A percentile compares a stretch with the other conserved stretches of the same genome.
These are phyloP conservation scores for Lepidonotus clava DNA, from an alignment of 2,888 invertebrate species.

Conservation along the genomic window DNA sequence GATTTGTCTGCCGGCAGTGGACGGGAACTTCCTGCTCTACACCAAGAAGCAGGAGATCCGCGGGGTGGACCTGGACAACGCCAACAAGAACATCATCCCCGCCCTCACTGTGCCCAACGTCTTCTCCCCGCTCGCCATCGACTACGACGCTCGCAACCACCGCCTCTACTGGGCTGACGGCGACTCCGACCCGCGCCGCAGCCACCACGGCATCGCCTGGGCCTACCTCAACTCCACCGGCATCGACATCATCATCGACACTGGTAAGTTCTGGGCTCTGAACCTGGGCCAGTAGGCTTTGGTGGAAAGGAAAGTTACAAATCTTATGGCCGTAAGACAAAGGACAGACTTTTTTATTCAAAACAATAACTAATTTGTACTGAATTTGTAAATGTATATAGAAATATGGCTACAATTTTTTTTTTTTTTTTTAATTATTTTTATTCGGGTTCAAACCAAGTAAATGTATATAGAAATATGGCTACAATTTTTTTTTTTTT, in stretches of 20 bases:
- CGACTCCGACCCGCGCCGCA: slow-evolving; percentile 79
- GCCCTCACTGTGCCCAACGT: slow-evolving; percentile 88
- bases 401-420: too few species aligned
- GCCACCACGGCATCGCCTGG: slow-evolving; percentile 38
- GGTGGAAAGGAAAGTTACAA: too few species aligned
- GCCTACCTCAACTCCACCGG: slow-evolving; percentile 83
- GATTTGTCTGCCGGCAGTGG: slow-evolving; percentile 83
- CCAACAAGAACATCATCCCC: slow-evolving; percentile 89
- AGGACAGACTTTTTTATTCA: too few species aligned
- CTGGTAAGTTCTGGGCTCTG: slow-evolving; percentile 82
- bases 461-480: too few species aligned
- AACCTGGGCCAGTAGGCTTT: too few species aligned
- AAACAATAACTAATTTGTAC: too few species aligned
- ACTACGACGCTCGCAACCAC: slow-evolving; percentile 83
- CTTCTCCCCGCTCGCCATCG: slow-evolving; percentile 86
- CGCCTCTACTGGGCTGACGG: slow-evolving; percentile 90
- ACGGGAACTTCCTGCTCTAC: slow-evolving; percentile 90
- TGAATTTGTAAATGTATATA: too few species aligned
- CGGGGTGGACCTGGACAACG: slow-evolving; percentile 89
- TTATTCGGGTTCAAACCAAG: too few species aligned
- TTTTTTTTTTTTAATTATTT: too few species aligned
- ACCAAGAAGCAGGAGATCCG: slow-evolving; percentile 85
- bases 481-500: too few species aligned
- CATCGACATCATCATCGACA: slow-evolving; percentile 88
- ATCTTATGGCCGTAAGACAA: too few species aligned